phyloP scores from a whole-genome alignment of 2,113 vertebrate species.

The Chloebia gouldiae region DNA sequence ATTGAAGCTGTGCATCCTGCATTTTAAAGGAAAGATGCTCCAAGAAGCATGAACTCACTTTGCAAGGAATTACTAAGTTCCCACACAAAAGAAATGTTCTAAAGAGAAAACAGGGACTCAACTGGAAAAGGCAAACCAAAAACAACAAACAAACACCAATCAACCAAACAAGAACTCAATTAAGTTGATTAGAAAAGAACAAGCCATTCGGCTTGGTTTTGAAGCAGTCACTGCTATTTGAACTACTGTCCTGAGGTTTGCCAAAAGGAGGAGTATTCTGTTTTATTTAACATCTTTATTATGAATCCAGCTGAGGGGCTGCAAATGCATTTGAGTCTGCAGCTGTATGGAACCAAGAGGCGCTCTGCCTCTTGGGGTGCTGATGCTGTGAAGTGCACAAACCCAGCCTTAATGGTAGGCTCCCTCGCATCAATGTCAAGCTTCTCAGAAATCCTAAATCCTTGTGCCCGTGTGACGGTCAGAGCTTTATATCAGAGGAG shows the following conservation, averaged over 20 bases:
- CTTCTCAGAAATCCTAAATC: neutral
- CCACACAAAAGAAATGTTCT: neutral
- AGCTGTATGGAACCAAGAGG: neutral
- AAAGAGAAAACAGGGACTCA: neutral
- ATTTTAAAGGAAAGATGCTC: neutral
- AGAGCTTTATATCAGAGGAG: neutral
- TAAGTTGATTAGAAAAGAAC: neutral
- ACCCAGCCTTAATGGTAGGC: neutral
- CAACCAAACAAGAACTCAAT: neutral
- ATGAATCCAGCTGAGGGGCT: neutral
- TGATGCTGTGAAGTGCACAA: neutral
- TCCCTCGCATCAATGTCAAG: rapidly evolving
- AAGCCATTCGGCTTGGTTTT: neutral
- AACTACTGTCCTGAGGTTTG: neutral
- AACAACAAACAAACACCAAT: neutral
- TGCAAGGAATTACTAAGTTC: neutral
- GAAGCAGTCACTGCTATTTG: neutral
- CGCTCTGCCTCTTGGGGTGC: rapidly evolving
- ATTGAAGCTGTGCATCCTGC: neutral
- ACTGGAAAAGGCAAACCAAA: neutral
- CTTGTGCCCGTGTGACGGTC: rapidly evolving
- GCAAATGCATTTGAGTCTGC: neutral
- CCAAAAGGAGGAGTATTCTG: neutral
- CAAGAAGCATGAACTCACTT: neutral
- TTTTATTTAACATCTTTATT: neutral